These are phyloP conservation scores for Myotis myotis DNA, from an alignment of 2,797 vertebrate genomes.

Conservation along the genomic window DNA sequence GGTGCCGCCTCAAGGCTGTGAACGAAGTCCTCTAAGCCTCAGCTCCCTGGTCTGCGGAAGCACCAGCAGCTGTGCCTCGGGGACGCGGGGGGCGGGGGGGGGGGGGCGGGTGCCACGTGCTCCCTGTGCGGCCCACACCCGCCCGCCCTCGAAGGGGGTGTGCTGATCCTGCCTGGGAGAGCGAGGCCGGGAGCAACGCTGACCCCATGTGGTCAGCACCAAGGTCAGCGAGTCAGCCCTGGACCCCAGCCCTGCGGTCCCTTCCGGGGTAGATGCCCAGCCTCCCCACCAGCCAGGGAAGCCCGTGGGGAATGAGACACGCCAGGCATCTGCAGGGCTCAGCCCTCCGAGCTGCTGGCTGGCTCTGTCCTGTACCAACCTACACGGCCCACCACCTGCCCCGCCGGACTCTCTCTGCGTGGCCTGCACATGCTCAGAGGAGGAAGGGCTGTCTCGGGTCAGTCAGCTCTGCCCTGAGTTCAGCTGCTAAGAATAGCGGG, in stretches of 20 bases:
- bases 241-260: background rate
- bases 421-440: conserved; percentile 51
- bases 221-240: background rate
- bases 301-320: background rate
- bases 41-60: background rate
- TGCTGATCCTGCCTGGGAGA: background rate
- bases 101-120: background rate
- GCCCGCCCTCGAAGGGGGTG: background rate
- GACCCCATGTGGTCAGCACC: background rate
- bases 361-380: background rate
- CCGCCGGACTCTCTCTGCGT: no score
- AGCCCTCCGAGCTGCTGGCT: background rate
- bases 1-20: background rate
- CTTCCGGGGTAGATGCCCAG: no score
- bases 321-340: background rate
- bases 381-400: background rate
- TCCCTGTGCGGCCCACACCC: background rate
- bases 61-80: background rate
- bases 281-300: background rate
- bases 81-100: background rate
- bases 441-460: conserved; percentile 67
- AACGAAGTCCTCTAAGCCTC: background rate
- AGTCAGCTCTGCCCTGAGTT: conserved; percentile 76
- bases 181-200: background rate
- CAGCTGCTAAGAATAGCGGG: conserved; percentile 82